Evolutionary conservation across 2,113 vertebrate species (phyloP).

Genomic region (Daubentonia madagascariensis): DNA sequence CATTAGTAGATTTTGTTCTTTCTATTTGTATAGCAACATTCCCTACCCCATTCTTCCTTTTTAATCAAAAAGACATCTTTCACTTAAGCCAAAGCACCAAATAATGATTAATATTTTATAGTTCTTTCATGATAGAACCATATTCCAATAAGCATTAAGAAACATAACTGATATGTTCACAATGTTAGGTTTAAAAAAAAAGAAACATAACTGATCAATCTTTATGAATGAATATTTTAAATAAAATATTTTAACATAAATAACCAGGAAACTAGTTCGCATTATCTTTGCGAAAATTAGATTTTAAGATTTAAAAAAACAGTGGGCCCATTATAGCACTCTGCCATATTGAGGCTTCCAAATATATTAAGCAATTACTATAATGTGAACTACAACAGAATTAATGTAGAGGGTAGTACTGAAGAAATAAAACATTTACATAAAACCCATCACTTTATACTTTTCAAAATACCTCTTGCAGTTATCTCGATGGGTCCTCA

Average conservation of each 20-base stretch:
- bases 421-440: constrained; percentile 24
- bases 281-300: not conserved
- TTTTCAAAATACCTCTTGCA: not conserved
- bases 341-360: constrained; percentile 1
- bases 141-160: constrained; percentile 27
- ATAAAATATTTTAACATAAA: constrained; percentile 7
- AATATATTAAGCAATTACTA: constrained; percentile 18
- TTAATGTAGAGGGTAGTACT: not conserved
- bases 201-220: not conserved
- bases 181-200: too few relatives aligned
- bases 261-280: not conserved
- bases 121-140: constrained; percentile 13
- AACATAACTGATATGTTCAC: not conserved
- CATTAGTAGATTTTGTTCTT: constrained; percentile 17
- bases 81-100: constrained; percentile 27
- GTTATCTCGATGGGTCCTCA: not conserved
- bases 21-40: not conserved
- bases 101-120: not conserved
- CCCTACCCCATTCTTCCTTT: not conserved
- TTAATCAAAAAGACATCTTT: constrained; percentile 29
- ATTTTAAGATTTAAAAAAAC: not conserved
- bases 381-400: not conserved
- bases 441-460: not conserved
- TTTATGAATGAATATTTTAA: constrained; percentile 18
- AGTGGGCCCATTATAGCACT: not conserved